Percentiles rank a stretch among this genome's conserved stretches.
phyloP scores from a whole-genome alignment of 2,888 invertebrate genomes.

The Allophyes oxyacanthae region DNA sequence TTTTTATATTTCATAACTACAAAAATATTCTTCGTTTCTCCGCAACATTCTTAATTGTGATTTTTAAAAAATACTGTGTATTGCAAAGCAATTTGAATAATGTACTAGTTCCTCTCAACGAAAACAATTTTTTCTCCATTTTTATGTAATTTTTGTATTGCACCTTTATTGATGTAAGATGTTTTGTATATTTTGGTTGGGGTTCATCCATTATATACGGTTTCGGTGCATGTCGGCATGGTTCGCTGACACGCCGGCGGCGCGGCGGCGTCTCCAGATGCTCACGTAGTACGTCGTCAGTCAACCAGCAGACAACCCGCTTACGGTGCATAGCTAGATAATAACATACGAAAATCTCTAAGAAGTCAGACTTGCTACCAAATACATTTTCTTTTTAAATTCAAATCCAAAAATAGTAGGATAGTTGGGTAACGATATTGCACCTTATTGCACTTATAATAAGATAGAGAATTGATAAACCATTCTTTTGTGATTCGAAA shows the following conservation, averaged over 20 bases:
- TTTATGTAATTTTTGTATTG: slow-evolving; percentile 65
- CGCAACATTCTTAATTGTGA: slow-evolving; percentile 63
- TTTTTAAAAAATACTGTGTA: slow-evolving; percentile 51
- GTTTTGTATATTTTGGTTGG: slow-evolving; percentile 76
- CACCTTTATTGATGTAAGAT: slow-evolving; percentile 65
- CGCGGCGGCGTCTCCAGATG: neutral
- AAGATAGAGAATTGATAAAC: slow-evolving; percentile 67
- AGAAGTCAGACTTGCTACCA: slow-evolving; percentile 65
- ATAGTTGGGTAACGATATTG: slow-evolving; percentile 72
- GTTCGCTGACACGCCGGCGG: slow-evolving; percentile 33
- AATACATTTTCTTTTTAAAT: slow-evolving; percentile 68
- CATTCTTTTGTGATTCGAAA: slow-evolving; percentile 50
- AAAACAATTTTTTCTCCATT: slow-evolving; percentile 61
- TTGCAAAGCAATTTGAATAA: slow-evolving; percentile 59
- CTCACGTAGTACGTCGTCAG: slow-evolving; percentile 1
- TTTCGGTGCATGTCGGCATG: slow-evolving; percentile 55
- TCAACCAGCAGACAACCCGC: slow-evolving; percentile 49
- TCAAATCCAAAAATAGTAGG: slow-evolving; percentile 66
- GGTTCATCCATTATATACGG: slow-evolving; percentile 63
- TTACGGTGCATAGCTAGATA: slow-evolving; percentile 70
- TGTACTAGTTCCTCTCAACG: slow-evolving; percentile 68
- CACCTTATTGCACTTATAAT: slow-evolving; percentile 74
- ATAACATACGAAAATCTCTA: slow-evolving; percentile 47
- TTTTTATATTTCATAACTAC: slow-evolving; percentile 67
- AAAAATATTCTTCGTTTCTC: slow-evolving; percentile 46